Evolutionary conservation across 2,888 invertebrate genomes (phyloP).

Genomic region (Bombylius discolor): DNA sequence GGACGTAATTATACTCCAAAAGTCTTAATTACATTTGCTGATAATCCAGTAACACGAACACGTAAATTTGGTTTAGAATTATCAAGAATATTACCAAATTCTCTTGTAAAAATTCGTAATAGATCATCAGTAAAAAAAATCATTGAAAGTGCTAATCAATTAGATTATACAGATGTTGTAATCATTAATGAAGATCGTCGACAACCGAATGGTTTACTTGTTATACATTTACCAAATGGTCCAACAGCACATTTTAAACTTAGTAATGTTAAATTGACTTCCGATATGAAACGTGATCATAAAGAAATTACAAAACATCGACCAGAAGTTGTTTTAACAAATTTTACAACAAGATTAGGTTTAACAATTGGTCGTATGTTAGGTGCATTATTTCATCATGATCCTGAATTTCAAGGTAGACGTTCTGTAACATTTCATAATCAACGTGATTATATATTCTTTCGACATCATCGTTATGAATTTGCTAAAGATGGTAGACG

Average conservation of each 20-base stretch:
- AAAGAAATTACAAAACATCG: slow-evolving; percentile 74
- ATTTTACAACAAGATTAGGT: slow-evolving; percentile 91
- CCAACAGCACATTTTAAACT: slow-evolving; percentile 94
- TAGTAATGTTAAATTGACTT: slow-evolving; percentile 81
- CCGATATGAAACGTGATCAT: slow-evolving; percentile 65
- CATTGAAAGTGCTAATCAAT: slow-evolving; percentile 67
- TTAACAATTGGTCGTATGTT: slow-evolving; percentile 83
- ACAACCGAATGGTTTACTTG: slow-evolving; percentile 80
- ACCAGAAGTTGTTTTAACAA: slow-evolving; percentile 91
- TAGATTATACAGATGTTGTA: slow-evolving; percentile 74
- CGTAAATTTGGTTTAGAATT: slow-evolving; percentile 88
- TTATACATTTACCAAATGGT: slow-evolving; percentile 90
- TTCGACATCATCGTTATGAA: slow-evolving; percentile 94
- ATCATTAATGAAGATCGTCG: slow-evolving; percentile 90
- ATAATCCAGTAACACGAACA: slow-evolving; percentile 80
- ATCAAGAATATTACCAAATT: slow-evolving; percentile 82
- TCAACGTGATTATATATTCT: slow-evolving; percentile 97
- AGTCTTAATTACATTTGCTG: slow-evolving; percentile 89
- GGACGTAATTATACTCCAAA: slow-evolving; percentile 78
- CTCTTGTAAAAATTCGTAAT: slow-evolving; percentile 72
- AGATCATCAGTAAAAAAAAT: slow-evolving; percentile 88
- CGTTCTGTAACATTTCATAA: slow-evolving; percentile 96
- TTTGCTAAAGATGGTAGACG: slow-evolving; percentile 68
- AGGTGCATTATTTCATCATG: slow-evolving; percentile 86
- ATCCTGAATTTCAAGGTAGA: slow-evolving; percentile 88